Evolutionary conservation across 2,797 vertebrate genomes (phyloP), one percentile per base, ranked within the genome.

Genomic region (Myotis daubentonii): DNA sequence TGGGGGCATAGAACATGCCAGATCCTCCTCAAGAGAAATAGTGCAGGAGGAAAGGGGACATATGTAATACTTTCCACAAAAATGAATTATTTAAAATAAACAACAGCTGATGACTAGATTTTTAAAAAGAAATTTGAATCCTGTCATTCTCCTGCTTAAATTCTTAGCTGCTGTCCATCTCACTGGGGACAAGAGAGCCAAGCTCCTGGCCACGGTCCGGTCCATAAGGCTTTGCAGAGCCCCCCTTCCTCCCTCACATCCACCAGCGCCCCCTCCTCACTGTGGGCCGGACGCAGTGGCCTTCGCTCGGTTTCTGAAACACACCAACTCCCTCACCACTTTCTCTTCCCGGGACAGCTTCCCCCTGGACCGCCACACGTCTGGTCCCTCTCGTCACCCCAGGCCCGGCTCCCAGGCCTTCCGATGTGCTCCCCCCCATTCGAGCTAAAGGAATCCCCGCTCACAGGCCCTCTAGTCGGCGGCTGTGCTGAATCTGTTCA

Each of bases 1-100:
- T 20, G 47, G 84, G 66, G 28, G 10, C 60, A 19, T 55, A 79
- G 93, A 92, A 68, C 65, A 86, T 75, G 74, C 28, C 75, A 68
- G 20, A 71, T 90, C 23, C 51, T 75, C 19, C 30, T 44, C 15
- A 79, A 87, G 55, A 66, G 44, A 80, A 84, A 87, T 17, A 51
- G 36, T 8, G 47, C 16, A 79, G 68, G 74, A 86, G 36, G 65
- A 68, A 89, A 72, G 23, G 25, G 30, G 47, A 11, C 47, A 12
- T 47, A 47, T 47, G 47, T 47, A 12, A 47, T 47, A 47, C 47
- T 47, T 47, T 47, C 47, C 47, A 13, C 47, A 47, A 47, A 47
- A 47, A 47, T 12, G 11, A 47, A 47, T 47, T 47, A 47, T 47
- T 47, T 47, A 47, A 13, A 47, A 47, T 47, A 13, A 47, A 44